Evolutionary conservation across 92 coral and sea anemone species (phyloP).

Genomic region (Siderastrea radians): DNA sequence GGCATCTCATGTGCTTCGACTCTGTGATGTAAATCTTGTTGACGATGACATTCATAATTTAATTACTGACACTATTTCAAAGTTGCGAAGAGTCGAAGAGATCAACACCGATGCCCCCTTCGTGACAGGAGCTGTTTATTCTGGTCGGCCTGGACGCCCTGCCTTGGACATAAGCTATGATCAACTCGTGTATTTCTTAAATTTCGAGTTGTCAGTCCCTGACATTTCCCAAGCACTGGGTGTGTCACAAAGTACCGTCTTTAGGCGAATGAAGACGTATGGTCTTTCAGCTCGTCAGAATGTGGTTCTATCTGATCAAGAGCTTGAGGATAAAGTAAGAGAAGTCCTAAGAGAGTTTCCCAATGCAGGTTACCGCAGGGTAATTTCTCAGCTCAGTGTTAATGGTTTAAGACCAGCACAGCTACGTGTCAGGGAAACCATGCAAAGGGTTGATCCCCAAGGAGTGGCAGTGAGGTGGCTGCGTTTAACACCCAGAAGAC

Average conservation of each 20-base stretch:
- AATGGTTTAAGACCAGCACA: constrained; percentile 62
- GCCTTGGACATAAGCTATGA: constrained; percentile 44
- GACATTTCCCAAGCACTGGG: constrained; percentile 75
- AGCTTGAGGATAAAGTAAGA: constrained; percentile 64
- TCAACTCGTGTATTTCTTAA: constrained; percentile 44
- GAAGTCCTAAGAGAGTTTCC: constrained; percentile 63
- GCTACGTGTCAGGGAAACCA: constrained; percentile 67
- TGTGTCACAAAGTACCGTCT: constrained; percentile 61
- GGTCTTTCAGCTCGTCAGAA: constrained; percentile 49
- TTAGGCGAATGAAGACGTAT: constrained; percentile 52
- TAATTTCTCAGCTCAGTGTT: constrained; percentile 63
- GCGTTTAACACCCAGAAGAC: constrained; percentile 65
- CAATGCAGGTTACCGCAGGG: constrained; percentile 76
- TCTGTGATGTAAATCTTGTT: constrained; percentile 60
- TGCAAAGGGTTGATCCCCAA: constrained; percentile 73
- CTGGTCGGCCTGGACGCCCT: constrained; percentile 58
- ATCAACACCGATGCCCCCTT: constrained; percentile 48
- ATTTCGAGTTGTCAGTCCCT: constrained; percentile 47
- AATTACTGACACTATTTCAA: constrained; percentile 45
- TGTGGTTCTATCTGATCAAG: constrained; percentile 60
- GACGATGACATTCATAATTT: constrained; percentile 55
- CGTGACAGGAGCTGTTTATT: constrained; percentile 32
- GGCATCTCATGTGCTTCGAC: constrained; percentile 66
- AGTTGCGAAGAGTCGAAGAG: constrained; percentile 61
- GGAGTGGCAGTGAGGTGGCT: constrained; percentile 79